Evolutionary conservation across 2,797 vertebrate genomes (phyloP).

Genomic region (Onychomys torridus): DNA sequence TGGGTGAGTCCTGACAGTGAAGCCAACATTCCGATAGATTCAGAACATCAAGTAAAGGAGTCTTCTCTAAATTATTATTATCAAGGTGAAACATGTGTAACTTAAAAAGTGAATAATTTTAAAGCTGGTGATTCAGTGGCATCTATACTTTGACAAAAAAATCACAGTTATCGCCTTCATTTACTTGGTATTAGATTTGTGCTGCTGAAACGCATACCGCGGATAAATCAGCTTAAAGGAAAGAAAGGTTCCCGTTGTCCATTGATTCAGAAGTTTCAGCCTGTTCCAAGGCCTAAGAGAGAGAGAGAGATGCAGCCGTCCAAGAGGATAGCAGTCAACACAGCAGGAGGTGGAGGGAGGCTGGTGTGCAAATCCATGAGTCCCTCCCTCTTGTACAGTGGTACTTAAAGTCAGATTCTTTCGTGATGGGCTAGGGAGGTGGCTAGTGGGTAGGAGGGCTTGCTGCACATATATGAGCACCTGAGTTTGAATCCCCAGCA

Average conservation of each 20-base stretch:
- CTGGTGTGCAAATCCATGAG: too few relatives aligned
- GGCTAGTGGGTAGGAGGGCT: not conserved
- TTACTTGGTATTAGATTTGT: not conserved
- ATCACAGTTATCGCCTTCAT: not conserved
- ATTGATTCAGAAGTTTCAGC: not conserved
- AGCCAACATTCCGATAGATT: not conserved
- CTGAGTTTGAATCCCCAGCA: not conserved
- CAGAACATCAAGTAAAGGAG: not conserved
- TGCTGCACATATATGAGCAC: not conserved
- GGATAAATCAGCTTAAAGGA: not conserved
- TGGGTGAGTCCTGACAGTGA: not conserved
- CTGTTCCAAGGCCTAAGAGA: not conserved
- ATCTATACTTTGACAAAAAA: not conserved
- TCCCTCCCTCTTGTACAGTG: not conserved
- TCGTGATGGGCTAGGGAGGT: not conserved
- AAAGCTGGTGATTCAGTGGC: not conserved
- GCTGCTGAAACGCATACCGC: not conserved
- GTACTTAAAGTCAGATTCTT: not conserved
- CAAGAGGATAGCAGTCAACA: too few relatives aligned
- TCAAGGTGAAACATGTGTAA: not conserved
- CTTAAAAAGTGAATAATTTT: not conserved
- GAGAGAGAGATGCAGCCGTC: too few relatives aligned
- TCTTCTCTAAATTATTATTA: not conserved
- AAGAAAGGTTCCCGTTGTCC: not conserved
- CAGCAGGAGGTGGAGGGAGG: not conserved